Conservation (phyloP, 2,888 invertebrate species). For the Laspeyria flexula region DNA sequence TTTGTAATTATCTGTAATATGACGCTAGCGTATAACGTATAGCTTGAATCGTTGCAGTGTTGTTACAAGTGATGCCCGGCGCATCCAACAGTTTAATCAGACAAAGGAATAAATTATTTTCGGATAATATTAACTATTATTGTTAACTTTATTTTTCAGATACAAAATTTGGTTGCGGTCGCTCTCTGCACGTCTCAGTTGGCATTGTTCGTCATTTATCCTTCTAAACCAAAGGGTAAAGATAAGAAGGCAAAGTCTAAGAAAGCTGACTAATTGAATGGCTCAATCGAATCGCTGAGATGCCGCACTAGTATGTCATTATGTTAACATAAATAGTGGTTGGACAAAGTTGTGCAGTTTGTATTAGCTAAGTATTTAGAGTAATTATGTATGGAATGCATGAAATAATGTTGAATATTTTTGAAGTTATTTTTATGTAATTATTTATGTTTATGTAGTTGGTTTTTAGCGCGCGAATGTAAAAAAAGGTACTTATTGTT, state of each 20-base stretch:
- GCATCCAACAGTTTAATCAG: too few species aligned
- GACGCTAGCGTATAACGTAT: too few species aligned
- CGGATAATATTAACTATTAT: too few species aligned
- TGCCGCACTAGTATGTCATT: slow-evolving; percentile 40
- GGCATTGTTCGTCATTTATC: slow-evolving; percentile 89
- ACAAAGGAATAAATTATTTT: too few species aligned
- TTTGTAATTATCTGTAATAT: too few species aligned
- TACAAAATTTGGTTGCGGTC: slow-evolving; percentile 90
- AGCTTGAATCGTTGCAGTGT: too few species aligned
- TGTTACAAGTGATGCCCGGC: too few species aligned
- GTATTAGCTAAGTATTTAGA: not conserved
- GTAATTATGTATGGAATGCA: not conserved
- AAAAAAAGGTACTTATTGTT: too few species aligned
- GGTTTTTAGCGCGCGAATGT: too few species aligned
- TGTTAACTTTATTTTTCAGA: slow-evolving; percentile 75
- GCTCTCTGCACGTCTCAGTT: slow-evolving; percentile 87
- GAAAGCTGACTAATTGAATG: slow-evolving; percentile 63
- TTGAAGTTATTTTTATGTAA: too few species aligned
- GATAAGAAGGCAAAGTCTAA: slow-evolving; percentile 74
- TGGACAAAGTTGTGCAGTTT: not conserved
- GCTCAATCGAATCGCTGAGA: slow-evolving; percentile 13
- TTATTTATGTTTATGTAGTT: not conserved
- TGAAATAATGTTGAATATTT: not conserved
- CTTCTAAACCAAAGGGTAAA: slow-evolving; percentile 76
- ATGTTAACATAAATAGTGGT: slow-evolving; percentile 2